phyloP scores from a whole-genome alignment of 2,888 invertebrate genomes.

The Drosophila mimetica region DNA sequence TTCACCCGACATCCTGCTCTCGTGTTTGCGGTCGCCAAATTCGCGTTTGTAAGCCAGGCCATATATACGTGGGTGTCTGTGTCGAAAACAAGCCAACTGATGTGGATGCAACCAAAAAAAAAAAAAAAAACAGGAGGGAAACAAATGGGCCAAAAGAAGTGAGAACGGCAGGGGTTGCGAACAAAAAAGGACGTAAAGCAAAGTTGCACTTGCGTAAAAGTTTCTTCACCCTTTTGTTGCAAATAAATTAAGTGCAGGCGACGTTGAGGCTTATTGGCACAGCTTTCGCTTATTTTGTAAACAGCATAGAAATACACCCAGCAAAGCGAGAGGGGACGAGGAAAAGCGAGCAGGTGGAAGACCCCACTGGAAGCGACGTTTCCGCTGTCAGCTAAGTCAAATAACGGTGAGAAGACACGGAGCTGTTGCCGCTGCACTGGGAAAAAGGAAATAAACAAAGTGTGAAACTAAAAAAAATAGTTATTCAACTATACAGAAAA shows the following conservation, averaged over 20 bases:
- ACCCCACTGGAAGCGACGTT: constrained; percentile 32
- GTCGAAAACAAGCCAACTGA: constrained; percentile 68
- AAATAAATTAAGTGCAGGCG: constrained; percentile 76
- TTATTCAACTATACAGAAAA: too few relatives aligned
- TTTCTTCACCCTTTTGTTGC: constrained; percentile 67
- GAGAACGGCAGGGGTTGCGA: neutral
- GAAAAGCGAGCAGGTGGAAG: constrained; percentile 26
- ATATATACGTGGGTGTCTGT: constrained; percentile 19
- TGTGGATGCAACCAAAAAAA: constrained; percentile 38
- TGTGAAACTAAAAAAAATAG: neutral
- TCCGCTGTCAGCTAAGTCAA: constrained; percentile 66
- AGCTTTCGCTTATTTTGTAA: constrained; percentile 71
- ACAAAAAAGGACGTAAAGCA: constrained; percentile 65
- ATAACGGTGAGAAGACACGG: constrained; percentile 50
- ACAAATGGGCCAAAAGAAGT: constrained; percentile 3
- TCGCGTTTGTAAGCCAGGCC: constrained; percentile 47
- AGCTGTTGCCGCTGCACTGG: constrained; percentile 42
- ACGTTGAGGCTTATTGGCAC: constrained; percentile 73
- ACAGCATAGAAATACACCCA: constrained; percentile 42
- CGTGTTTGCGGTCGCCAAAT: constrained; percentile 70
- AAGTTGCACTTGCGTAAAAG: constrained; percentile 73
- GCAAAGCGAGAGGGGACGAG: neutral
- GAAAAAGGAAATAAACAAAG: neutral
- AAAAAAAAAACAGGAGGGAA: neutral
- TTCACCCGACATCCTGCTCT: constrained; percentile 39